Percentiles rank a stretch among this genome's conserved stretches.
Conservation (phyloP, 2,797 vertebrate species). For the Bovichtus variegatus region DNA sequence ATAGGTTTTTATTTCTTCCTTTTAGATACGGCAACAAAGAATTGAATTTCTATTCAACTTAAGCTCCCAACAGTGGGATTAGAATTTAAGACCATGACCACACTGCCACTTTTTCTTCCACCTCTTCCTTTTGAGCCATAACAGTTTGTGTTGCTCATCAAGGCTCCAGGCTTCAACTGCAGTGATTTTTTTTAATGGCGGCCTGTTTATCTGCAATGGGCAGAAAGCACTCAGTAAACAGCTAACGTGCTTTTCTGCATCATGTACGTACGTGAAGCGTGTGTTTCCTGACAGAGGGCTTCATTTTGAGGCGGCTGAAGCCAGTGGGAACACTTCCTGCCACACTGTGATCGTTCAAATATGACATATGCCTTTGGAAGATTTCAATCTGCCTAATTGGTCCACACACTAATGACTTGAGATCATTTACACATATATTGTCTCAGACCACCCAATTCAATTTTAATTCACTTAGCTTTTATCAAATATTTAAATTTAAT, state of each 20-base stretch:
- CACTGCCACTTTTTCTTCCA: neutral
- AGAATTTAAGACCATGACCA: constrained; percentile 24
- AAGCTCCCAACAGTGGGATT: neutral
- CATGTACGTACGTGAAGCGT: neutral
- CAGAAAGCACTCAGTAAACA: constrained; percentile 5
- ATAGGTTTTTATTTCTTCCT: neutral
- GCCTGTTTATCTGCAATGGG: constrained; percentile 3
- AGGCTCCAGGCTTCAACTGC: neutral
- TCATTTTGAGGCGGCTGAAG: neutral
- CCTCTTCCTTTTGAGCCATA: neutral
- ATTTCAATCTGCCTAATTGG: constrained; percentile 23
- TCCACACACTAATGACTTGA: constrained; percentile 14
- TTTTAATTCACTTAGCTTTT: constrained; percentile 4
- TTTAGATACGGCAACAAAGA: neutral
- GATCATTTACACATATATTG: constrained; percentile 21
- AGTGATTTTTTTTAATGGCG: neutral
- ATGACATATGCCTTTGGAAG: constrained; percentile 16
- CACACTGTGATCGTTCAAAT: neutral
- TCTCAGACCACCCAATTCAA: neutral
- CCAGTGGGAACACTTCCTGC: neutral
- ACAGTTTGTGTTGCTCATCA: constrained; percentile 13
- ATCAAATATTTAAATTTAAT: constrained; percentile 7
- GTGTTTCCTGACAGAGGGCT: neutral
- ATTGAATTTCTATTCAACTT: constrained; percentile 1
- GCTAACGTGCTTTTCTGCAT: neutral